Evolutionary conservation across 2,113 vertebrate species (phyloP).

Genomic region (Oncorhynchus masou): DNA sequence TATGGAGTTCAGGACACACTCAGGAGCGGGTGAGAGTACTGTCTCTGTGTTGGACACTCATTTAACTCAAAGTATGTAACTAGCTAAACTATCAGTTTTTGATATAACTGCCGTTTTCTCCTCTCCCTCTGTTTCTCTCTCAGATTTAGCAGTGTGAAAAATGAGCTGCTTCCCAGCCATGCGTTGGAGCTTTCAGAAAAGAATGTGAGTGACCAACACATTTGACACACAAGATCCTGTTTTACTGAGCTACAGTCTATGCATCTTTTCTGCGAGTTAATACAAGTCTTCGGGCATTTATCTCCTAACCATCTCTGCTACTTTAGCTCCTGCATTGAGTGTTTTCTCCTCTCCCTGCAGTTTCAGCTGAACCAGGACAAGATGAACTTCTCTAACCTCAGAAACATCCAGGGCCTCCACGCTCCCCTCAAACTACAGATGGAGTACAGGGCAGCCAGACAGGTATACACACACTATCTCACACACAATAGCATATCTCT

Average conservation of each 20-base stretch:
- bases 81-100: background rate
- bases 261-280: too few species aligned
- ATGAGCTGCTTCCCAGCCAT: slow-evolving; percentile 90
- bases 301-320: too few species aligned
- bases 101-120: too few species aligned
- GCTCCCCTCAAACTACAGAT: slow-evolving; percentile 92
- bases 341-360: slow-evolving; percentile 58
- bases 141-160: slow-evolving; percentile 90
- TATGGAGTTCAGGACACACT: slow-evolving; percentile 87
- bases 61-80: background rate
- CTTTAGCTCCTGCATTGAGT: background rate
- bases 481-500: background rate
- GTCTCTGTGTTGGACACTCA: too few species aligned
- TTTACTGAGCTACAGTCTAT: background rate
- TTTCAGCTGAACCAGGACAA: slow-evolving; percentile 91
- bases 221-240: background rate
- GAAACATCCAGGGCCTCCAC: slow-evolving; percentile 92
- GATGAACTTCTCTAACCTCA: slow-evolving; percentile 85
- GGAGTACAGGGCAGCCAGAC: slow-evolving; percentile 90
- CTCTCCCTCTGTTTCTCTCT: background rate
- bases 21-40: slow-evolving; percentile 78
- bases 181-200: slow-evolving; percentile 90
- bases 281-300: background rate
- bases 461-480: slow-evolving; percentile 67
- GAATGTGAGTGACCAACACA: slow-evolving; percentile 80